phyloP scores from a whole-genome alignment of 2,113 vertebrate species.

The Hiodon tergisus region DNA sequence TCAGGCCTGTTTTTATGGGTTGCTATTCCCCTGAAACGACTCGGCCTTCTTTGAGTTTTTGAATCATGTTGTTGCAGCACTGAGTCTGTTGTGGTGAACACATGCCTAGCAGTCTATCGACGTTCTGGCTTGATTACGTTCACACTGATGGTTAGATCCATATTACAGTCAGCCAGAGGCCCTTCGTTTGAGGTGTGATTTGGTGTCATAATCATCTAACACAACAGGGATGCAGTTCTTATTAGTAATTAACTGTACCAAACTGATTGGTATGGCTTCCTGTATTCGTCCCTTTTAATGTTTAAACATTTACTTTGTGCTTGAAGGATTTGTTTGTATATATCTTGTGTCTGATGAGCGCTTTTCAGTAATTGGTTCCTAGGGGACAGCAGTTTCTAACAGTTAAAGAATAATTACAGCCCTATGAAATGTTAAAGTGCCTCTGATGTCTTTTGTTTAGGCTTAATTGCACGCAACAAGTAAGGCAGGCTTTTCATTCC shows the following conservation, averaged over 20 bases:
- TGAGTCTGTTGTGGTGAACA: constrained; percentile 32
- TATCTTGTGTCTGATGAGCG: constrained; percentile 92
- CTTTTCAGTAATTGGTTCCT: constrained; percentile 98
- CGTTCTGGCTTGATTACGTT: constrained; percentile 46
- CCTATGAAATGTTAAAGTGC: constrained; percentile 95
- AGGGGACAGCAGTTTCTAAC: constrained; percentile 89
- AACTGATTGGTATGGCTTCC: constrained; percentile 90
- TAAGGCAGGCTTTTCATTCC: constrained; percentile 83
- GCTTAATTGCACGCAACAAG: constrained; percentile 98
- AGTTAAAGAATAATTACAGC: constrained; percentile 97
- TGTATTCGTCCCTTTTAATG: constrained; percentile 85
- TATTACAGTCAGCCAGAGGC: constrained; percentile 68
- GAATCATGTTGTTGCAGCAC: constrained; percentile 25
- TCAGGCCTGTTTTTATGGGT: neutral
- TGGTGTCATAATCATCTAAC: constrained; percentile 90
- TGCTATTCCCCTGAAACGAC: neutral
- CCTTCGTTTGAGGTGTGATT: constrained; percentile 73
- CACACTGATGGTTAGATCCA: constrained; percentile 63
- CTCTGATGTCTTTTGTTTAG: constrained; percentile 77
- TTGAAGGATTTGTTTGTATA: constrained; percentile 99
- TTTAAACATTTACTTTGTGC: constrained; percentile 97
- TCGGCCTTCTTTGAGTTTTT: neutral
- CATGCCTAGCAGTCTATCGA: constrained; percentile 36
- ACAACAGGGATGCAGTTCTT: constrained; percentile 82
- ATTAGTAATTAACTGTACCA: constrained; percentile 95